Conservation (phyloP, 2,888 invertebrate genomes). For the Globia sparganii region DNA sequence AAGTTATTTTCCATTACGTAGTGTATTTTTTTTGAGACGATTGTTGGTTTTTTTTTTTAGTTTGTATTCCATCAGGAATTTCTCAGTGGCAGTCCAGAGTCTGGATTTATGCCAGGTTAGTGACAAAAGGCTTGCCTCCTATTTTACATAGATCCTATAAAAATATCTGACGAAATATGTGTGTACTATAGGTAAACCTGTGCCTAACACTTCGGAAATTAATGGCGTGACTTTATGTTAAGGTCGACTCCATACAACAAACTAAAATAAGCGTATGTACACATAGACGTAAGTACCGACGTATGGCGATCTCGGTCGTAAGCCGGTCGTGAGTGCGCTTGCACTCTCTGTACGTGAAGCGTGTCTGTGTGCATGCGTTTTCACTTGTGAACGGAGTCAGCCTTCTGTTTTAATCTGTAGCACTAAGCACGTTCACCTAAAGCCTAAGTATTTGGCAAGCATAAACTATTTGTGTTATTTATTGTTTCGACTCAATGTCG, state of each 20-base stretch:
- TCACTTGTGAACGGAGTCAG: neutral
- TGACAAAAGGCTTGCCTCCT: neutral
- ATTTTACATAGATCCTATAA: neutral
- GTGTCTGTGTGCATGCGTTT: neutral
- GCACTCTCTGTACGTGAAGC: neutral
- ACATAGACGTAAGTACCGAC: neutral
- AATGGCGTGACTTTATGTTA: neutral
- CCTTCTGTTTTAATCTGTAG: neutral
- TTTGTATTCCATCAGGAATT: neutral
- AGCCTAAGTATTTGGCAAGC: conserved; percentile 68
- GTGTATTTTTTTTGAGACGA: too few relatives aligned
- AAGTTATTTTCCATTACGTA: too few relatives aligned
- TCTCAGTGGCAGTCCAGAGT: neutral
- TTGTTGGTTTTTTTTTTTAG: too few relatives aligned
- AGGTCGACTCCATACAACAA: neutral
- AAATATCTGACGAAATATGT: neutral
- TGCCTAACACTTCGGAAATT: neutral
- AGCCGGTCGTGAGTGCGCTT: neutral
- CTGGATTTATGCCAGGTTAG: neutral
- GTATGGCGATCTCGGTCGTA: neutral
- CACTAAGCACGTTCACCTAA: conserved; percentile 62
- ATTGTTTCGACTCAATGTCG: conserved; percentile 46
- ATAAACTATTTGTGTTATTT: conserved; percentile 67
- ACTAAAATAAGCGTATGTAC: neutral
- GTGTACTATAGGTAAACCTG: neutral